Conservation (phyloP, 2,888 invertebrate species). For the Drosophila meridiana region DNA sequence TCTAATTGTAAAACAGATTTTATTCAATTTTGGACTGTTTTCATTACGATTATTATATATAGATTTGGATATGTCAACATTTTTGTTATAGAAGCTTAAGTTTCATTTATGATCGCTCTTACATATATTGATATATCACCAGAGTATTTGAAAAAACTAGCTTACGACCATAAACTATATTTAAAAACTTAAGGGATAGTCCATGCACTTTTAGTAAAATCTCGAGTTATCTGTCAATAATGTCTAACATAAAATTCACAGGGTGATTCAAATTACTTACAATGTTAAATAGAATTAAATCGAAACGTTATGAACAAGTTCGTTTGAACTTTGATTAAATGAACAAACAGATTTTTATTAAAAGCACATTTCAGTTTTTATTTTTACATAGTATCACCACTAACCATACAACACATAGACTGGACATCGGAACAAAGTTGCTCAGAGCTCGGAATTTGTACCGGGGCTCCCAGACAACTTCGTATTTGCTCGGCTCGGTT, state of each 20-base stretch:
- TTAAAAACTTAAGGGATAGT: slow-evolving; percentile 60
- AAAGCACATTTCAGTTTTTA: no score
- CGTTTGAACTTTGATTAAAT: background rate
- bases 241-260: slow-evolving; percentile 58
- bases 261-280: slow-evolving; percentile 35
- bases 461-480: no score
- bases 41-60: slow-evolving; percentile 16
- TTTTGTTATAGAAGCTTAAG: slow-evolving; percentile 23
- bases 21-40: slow-evolving; percentile 33
- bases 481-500: no score
- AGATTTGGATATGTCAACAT: slow-evolving; percentile 42
- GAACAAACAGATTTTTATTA: background rate
- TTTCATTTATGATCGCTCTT: slow-evolving; percentile 26
- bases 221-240: slow-evolving; percentile 65
- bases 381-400: no score
- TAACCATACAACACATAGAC: no score
- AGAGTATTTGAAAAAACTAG: slow-evolving; percentile 41
- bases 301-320: background rate
- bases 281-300: slow-evolving; percentile 17
- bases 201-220: slow-evolving; percentile 69
- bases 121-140: slow-evolving; percentile 49
- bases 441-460: no score
- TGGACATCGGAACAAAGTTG: no score
- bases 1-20: slow-evolving; percentile 30
- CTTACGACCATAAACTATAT: slow-evolving; percentile 47